These are phyloP conservation scores for Virgularia gustaviana DNA, from an alignment of 92 coral and sea anemone genomes.

Conservation along the genomic window DNA sequence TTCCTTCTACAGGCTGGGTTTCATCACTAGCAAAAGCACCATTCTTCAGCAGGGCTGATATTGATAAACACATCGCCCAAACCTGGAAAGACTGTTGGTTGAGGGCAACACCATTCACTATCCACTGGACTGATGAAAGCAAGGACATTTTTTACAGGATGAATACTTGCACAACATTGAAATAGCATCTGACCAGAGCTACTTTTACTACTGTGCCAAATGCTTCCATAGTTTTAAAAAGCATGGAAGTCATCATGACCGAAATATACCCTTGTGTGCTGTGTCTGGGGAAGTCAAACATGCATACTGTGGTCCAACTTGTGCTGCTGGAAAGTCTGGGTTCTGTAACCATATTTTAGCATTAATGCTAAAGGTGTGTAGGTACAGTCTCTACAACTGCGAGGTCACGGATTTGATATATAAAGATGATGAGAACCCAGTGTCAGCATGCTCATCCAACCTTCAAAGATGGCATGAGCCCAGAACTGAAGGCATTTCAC, in stretches of 20 bases:
- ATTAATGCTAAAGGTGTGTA: constrained; percentile 54
- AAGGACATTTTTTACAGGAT: constrained; percentile 19
- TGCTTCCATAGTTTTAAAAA: constrained; percentile 48
- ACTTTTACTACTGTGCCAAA: constrained; percentile 26
- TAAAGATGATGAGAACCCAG: constrained; percentile 47
- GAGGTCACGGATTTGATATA: constrained; percentile 41
- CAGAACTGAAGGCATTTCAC: constrained; percentile 40
- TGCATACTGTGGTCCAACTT: constrained; percentile 50
- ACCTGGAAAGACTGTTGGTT: constrained; percentile 12
- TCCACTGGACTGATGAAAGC: constrained; percentile 44
- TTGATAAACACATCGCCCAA: constrained; percentile 20
- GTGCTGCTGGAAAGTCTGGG: constrained; percentile 57
- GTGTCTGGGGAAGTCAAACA: constrained; percentile 42
- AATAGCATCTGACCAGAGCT: constrained; percentile 21
- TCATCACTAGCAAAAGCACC: constrained; percentile 31
- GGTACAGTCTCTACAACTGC: constrained; percentile 38
- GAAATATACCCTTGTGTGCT: constrained; percentile 35
- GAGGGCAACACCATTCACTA: neutral
- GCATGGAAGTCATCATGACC: constrained; percentile 32
- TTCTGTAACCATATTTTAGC: constrained; percentile 58
- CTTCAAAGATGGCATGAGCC: constrained; percentile 60
- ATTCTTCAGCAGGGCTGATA: constrained; percentile 33
- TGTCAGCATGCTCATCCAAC: constrained; percentile 47
- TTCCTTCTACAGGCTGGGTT: constrained; percentile 26
- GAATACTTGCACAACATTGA: constrained; percentile 32